These are phyloP conservation scores for Karalla daura DNA, from an alignment of 2,797 vertebrate genomes.

Conservation along the genomic window DNA sequence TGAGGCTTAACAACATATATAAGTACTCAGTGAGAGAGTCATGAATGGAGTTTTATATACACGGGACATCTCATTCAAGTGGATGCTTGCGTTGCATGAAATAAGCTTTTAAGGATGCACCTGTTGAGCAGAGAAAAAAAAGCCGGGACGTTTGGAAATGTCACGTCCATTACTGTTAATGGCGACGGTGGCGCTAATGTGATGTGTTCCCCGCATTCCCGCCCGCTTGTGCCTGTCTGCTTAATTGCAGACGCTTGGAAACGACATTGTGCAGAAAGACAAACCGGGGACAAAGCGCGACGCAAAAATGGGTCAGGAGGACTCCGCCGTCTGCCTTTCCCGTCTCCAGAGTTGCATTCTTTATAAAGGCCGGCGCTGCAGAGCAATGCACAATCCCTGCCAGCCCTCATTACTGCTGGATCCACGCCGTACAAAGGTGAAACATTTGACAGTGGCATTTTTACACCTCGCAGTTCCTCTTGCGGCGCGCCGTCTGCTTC, in stretches of 20 bases:
- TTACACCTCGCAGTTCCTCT: too few relatives aligned
- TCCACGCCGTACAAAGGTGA: neutral
- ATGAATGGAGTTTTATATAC: neutral
- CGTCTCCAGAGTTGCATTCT: neutral
- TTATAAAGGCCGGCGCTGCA: neutral
- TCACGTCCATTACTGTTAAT: conserved; percentile 19
- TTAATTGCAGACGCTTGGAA: conserved; percentile 1
- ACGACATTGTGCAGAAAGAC: neutral
- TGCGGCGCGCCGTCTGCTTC: too few relatives aligned
- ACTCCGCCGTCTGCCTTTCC: neutral
- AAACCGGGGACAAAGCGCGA: conserved; percentile 5
- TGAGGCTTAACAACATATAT: neutral
- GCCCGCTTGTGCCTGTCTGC: conserved; percentile 5
- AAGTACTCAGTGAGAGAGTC: neutral
- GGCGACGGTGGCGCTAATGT: conserved; percentile 17
- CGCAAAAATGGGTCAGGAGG: conserved; percentile 25
- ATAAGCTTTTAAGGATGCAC: conserved; percentile 12
- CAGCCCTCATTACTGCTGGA: neutral
- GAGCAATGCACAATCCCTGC: neutral
- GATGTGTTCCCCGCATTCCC: conserved; percentile 1
- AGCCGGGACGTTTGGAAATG: conserved; percentile 13
- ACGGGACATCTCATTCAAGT: neutral
- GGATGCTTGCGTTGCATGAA: neutral
- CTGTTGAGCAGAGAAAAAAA: neutral
- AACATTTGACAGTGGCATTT: neutral